These are phyloP conservation scores for Drosophila leontia DNA, from an alignment of 1,140 invertebrate genomes.

Conservation along the genomic window DNA sequence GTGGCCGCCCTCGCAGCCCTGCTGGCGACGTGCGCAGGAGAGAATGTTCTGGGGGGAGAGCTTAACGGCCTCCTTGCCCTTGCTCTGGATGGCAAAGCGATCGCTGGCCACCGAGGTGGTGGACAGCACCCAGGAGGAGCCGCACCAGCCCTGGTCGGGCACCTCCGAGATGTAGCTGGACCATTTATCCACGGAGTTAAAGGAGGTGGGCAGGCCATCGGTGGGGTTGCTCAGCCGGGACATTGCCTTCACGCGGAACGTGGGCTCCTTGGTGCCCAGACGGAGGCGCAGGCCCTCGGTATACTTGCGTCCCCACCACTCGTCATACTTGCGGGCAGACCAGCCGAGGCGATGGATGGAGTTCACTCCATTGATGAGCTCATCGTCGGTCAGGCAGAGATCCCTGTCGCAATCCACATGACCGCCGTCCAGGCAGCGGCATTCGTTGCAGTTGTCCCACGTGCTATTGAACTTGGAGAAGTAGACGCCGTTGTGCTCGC, in stretches of 20 bases:
- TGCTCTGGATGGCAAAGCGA: slow-evolving; percentile 92
- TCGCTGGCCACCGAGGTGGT: slow-evolving; percentile 93
- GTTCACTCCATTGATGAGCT: slow-evolving; percentile 89
- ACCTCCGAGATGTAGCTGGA: slow-evolving; percentile 89
- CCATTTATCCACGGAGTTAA: slow-evolving; percentile 92
- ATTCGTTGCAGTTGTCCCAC: slow-evolving; percentile 91
- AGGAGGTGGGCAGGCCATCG: slow-evolving; percentile 87
- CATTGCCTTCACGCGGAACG: slow-evolving; percentile 89
- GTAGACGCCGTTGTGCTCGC: slow-evolving; percentile 69
- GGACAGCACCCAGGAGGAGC: slow-evolving; percentile 96
- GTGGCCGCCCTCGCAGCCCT: slow-evolving; percentile 94
- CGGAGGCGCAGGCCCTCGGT: slow-evolving; percentile 91
- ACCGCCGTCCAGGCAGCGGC: slow-evolving; percentile 87
- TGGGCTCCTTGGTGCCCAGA: slow-evolving; percentile 88
- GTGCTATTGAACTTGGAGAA: slow-evolving; percentile 76
- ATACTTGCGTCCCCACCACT: slow-evolving; percentile 94
- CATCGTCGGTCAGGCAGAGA: slow-evolving; percentile 90
- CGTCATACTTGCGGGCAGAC: slow-evolving; percentile 92
- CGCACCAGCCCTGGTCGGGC: slow-evolving; percentile 96
- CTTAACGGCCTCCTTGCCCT: slow-evolving; percentile 89
- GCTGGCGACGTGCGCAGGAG: slow-evolving; percentile 92
- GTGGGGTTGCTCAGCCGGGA: slow-evolving; percentile 88
- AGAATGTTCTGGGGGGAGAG: slow-evolving; percentile 94
- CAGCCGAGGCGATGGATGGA: slow-evolving; percentile 87
- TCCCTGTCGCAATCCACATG: slow-evolving; percentile 90